Evolutionary conservation across 2,888 invertebrate genomes (phyloP), one percentile per base, ranked within the genome.

Genomic region (Eilema griseolum): DNA sequence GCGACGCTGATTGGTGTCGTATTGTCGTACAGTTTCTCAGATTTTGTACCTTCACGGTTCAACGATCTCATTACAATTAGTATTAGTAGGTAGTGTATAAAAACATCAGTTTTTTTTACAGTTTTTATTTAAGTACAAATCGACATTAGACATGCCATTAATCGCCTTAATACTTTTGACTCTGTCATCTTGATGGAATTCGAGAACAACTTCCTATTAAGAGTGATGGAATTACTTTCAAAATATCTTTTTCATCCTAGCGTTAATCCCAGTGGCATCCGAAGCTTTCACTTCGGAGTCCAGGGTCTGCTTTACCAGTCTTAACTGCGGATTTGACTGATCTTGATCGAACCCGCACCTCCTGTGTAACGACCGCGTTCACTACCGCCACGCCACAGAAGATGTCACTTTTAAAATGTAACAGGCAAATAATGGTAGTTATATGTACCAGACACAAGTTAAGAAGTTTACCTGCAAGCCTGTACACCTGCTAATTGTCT

Each of bases 121-220:
- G 66, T 33, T 75, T 16, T 77, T 74, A 79, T 69, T 72, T n/a
- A 46, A 24, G 59, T 56, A 26, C 57, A 71, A 77, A 74, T 65
- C 64, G 72, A 66, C 62, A 66, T 77, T 80, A 73, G 77, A 77
- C 64, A 74, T 80, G 81, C 71, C 67, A 65, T 64, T 82, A 69
- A 64, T 52, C 73, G 71, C 52, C 52, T 64, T 79, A 78, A 77
- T 75, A 69, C 67, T 70, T 62, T 46, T 77, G 80, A 78, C 82
- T 78, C 76, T 81, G 75, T 33, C n/a, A 24, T 37, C 41, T 33
- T 66, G 16, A 67, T 64, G 63, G 65, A 64, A 16, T 68, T 62
- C 20, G 28, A 66, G 62, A 65, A n/a, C 65, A 63, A 62, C 65
- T 78, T 80, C 75, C 71, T 74, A 23, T n/a, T 68, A 31, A 57